phyloP scores from a whole-genome alignment of 2,797 vertebrate species.

The Lemur catta region DNA sequence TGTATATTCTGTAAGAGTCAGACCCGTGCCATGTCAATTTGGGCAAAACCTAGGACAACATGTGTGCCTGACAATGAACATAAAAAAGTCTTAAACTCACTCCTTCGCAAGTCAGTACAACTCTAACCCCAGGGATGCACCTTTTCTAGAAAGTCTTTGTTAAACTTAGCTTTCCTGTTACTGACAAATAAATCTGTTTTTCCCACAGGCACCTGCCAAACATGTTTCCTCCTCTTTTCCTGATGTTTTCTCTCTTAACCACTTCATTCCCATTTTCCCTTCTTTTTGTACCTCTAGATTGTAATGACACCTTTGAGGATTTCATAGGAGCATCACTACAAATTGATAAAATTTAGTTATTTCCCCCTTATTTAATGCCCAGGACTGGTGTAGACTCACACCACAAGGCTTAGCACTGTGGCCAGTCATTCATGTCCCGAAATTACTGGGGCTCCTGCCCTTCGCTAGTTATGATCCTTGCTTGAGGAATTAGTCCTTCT shows the following conservation, averaged over 20 bases:
- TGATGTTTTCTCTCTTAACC: neutral
- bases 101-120: neutral
- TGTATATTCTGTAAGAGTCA: neutral
- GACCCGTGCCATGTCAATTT: neutral
- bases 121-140: neutral
- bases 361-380: neutral
- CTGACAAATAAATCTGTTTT: neutral
- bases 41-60: neutral
- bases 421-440: neutral
- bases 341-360: neutral
- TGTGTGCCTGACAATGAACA: neutral
- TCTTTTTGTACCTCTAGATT: neutral
- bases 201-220: neutral
- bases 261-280: neutral
- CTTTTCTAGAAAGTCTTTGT: neutral
- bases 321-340: neutral
- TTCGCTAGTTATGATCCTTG: neutral
- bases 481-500: neutral
- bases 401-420: neutral
- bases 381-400: too few relatives aligned
- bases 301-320: neutral
- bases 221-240: neutral
- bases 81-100: neutral
- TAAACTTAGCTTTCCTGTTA: neutral
- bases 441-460: neutral